These are phyloP conservation scores for Montipora foliosa DNA, from an alignment of 64 coral and sea anemone species.

Conservation along the genomic window DNA sequence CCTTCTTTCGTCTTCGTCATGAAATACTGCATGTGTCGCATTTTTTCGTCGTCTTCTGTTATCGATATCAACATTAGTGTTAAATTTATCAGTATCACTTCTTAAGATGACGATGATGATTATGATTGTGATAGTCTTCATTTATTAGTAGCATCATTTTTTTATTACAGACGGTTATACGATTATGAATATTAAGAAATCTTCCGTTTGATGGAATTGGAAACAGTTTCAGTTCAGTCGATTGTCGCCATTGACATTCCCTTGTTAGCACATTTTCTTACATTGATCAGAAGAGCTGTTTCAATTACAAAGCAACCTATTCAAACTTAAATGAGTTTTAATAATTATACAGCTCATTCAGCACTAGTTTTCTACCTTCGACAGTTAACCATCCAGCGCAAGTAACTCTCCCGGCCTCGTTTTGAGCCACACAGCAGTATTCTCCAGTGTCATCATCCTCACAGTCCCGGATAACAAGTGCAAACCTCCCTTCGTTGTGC, in stretches of 20 bases:
- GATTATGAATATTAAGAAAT: background rate
- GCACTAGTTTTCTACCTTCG: constrained; percentile 39
- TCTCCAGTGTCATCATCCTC: constrained; percentile 92
- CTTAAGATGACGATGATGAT: no score
- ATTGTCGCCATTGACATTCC: background rate
- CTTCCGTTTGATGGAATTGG: background rate
- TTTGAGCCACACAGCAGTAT: constrained; percentile 93
- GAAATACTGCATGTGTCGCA: no score
- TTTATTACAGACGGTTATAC: background rate
- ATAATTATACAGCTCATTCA: no score
- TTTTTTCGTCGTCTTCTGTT: no score
- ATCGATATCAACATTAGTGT: no score
- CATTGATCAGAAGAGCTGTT: no score
- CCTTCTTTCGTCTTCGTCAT: no score
- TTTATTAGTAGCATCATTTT: no score
- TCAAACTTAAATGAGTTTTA: background rate
- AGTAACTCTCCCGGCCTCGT: constrained; percentile 79
- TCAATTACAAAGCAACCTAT: background rate
- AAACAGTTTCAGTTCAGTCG: background rate
- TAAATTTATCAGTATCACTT: no score
- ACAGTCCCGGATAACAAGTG: constrained; percentile 72
- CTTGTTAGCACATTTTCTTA: no score
- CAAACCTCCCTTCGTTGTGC: constrained; percentile 53
- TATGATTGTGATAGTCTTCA: no score
- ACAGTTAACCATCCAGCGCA: constrained; percentile 83